Percentiles rank a stretch among this genome's conserved stretches.
phyloP scores from a whole-genome alignment of 2,113 vertebrate species.

The Brevimyrus niger region DNA sequence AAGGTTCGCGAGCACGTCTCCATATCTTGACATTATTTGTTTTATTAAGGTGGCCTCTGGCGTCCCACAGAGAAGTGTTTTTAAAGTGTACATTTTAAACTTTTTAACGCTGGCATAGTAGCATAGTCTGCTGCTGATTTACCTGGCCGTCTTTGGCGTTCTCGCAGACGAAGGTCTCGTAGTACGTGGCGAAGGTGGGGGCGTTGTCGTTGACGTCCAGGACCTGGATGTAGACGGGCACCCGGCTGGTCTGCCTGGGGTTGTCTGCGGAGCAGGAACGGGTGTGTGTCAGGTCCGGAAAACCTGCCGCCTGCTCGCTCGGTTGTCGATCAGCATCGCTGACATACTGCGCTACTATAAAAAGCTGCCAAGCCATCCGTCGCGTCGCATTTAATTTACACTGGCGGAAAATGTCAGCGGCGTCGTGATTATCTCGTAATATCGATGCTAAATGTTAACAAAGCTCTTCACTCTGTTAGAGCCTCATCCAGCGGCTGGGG shows the following conservation, averaged over 20 bases:
- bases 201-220: slow-evolving; percentile 92
- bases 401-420: slow-evolving; percentile 1
- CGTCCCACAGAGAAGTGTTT: not conserved
- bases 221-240: slow-evolving; percentile 79
- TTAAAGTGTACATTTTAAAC: not conserved
- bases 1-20: not conserved
- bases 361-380: not conserved
- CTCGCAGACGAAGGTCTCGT: slow-evolving; percentile 91
- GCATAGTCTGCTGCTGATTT: not conserved
- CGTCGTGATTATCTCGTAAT: not conserved
- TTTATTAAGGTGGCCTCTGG: not conserved
- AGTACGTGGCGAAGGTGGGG: slow-evolving; percentile 79
- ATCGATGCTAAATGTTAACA: not conserved
- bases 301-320: not conserved
- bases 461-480: not conserved
- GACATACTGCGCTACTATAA: not conserved
- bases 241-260: slow-evolving; percentile 74
- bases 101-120: not conserved
- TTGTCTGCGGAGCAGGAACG: slow-evolving; percentile 62
- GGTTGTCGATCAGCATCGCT: not conserved
- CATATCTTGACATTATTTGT: not conserved
- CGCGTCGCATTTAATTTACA: not conserved
- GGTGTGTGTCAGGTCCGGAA: not conserved
- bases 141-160: slow-evolving; percentile 91
- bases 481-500: not conserved